Base-by-base conservation (phyloP, 1,140 invertebrate genomes). In the Andricus grossulariae region DNA sequence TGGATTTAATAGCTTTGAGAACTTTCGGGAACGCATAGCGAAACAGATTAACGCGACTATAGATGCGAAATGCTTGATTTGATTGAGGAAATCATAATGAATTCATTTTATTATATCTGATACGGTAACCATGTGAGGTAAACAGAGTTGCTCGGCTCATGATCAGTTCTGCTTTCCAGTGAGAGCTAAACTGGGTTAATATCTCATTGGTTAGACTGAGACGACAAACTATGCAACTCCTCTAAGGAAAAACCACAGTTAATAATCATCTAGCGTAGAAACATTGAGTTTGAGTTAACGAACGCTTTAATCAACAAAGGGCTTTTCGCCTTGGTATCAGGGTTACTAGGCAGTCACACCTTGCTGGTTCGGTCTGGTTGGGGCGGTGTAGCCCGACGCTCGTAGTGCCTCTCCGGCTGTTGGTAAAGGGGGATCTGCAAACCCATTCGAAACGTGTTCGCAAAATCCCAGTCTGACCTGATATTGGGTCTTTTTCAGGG, bases 281-380 rank as follows among this genome's bases (percentile, higher is more conserved):
- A 91, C 88, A 90, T 89, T 88, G 87, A 91, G 85, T 88, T 90
- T 88, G 85, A 87, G 82, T 88, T 90, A 91, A 91, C 90, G 90
- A 91, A 91, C 90, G 89, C 88, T 91, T 89, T 84, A 86, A 90
- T 90, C 88, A 90, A 91, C 89, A 90, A 90, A 90, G 87, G 87
- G 83, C 87, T 87, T 83, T 89, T 90, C 88, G 88, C 88, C 88
- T 89, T 90, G 88, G 86, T 90, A 89, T 89, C 85, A 85, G 89
- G 85, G 85, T 90, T 88, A 90, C 88, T 90, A 90, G 89, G 89
- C 89, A 90, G 89, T 89, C 90, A 91, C 90, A 91, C 90, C 90
- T 91, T 91, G 90, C 90, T 91, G 87, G 89, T 91, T 91, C 90
- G 88, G 89, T 91, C 90, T 91, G 90, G 90, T 91, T 91, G 88